These are phyloP conservation scores for Rhegmatorhina hoffmannsi DNA, from an alignment of 2,113 vertebrate species.

Conservation along the genomic window DNA sequence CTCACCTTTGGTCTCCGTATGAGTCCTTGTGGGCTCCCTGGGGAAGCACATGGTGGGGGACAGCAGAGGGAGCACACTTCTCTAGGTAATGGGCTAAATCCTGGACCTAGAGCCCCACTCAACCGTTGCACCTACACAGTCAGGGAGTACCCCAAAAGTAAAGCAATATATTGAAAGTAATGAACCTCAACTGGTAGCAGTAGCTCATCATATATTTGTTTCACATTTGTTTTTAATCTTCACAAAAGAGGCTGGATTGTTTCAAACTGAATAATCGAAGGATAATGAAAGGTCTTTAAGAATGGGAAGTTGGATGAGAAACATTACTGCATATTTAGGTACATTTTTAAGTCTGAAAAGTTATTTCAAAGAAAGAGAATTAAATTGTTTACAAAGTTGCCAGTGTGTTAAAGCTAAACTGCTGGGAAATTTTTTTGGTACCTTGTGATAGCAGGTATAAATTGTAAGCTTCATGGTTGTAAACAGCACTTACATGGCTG, in stretches of 20 bases:
- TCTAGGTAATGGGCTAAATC: too few relatives aligned
- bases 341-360: not conserved
- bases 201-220: not conserved
- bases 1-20: too few relatives aligned
- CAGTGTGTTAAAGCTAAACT: not conserved
- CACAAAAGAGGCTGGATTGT: not conserved
- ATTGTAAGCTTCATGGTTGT: conserved; percentile 24
- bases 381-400: not conserved
- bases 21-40: too few relatives aligned
- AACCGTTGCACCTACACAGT: not conserved
- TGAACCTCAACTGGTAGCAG: not conserved
- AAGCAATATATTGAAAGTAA: not conserved
- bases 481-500: not conserved
- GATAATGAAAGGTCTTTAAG: not conserved
- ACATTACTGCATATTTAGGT: not conserved
- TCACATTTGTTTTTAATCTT: not conserved
- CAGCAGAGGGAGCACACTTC: too few relatives aligned
- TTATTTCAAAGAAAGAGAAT: conserved; percentile 20
- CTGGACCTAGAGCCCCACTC: too few relatives aligned
- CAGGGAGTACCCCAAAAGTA: not conserved
- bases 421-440: not conserved
- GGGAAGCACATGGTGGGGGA: too few relatives aligned
- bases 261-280: not conserved
- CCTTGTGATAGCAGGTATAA: conserved; percentile 25
- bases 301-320: not conserved